Evolutionary conservation across 2,797 vertebrate genomes (phyloP).

Genomic region (Molossus molossus): DNA sequence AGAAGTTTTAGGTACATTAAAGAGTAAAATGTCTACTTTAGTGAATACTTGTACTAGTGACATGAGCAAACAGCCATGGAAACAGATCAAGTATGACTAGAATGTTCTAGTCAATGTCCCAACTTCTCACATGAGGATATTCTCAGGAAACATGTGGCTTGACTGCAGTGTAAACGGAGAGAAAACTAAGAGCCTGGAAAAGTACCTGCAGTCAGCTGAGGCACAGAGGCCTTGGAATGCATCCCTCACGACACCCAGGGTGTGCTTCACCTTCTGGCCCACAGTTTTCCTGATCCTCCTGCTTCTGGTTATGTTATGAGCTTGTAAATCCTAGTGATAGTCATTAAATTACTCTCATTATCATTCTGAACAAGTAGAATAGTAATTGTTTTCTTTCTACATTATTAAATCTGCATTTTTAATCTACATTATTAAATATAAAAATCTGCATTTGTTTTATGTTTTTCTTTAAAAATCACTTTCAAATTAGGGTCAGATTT

Average conservation of each 20-base stretch:
- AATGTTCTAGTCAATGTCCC: conserved; percentile 19
- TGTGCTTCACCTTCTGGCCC: neutral
- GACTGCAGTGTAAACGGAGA: conserved; percentile 55
- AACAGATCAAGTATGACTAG: conserved; percentile 18
- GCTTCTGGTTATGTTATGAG: neutral
- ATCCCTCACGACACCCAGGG: neutral
- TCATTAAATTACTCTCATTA: neutral
- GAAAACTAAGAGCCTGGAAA: conserved; percentile 40
- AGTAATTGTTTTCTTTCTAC: neutral
- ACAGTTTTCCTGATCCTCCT: neutral
- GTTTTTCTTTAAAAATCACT: conserved; percentile 7
- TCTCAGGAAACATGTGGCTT: conserved; percentile 39
- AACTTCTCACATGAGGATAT: conserved; percentile 52
- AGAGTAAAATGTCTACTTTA: neutral
- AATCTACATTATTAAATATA: neutral
- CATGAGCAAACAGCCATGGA: neutral
- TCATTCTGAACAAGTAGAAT: neutral
- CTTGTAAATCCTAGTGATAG: neutral
- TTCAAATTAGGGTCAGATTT: neutral
- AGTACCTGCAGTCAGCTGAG: conserved; percentile 29
- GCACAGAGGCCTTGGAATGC: conserved; percentile 30
- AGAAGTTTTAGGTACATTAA: neutral
- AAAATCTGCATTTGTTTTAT: neutral
- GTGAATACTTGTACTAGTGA: neutral
- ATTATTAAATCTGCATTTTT: neutral